Percentiles rank a stretch among this genome's conserved stretches.
Evolutionary conservation across 1,140 invertebrate genomes (phyloP).

Genomic region (Cotesia vestalis): DNA sequence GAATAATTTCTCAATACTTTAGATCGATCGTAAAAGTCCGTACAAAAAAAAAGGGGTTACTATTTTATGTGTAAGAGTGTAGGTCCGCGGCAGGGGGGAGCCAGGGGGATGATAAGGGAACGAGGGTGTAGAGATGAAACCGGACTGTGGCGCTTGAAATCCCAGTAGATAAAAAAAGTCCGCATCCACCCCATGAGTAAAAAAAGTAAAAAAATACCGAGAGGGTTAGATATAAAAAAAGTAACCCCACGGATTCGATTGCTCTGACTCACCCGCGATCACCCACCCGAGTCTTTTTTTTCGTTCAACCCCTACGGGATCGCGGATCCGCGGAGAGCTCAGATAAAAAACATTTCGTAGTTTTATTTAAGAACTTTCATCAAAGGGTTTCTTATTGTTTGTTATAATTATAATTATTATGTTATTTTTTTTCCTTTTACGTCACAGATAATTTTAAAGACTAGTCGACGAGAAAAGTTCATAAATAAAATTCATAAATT

Average conservation of each 20-base stretch:
- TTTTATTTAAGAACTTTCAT: too few species aligned
- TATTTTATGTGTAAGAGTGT: conserved; percentile 24
- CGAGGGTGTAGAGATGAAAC: conserved; percentile 48
- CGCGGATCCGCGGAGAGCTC: conserved; percentile 21
- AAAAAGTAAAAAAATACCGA: not conserved
- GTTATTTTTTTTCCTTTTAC: too few species aligned
- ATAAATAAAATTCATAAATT: too few species aligned
- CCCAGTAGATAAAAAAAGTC: conserved; percentile 62
- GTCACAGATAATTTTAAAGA: too few species aligned
- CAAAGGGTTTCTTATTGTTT: conserved; percentile 16
- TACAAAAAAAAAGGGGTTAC: conserved; percentile 24
- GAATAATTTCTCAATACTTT: conserved; percentile 56
- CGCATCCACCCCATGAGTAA: conserved; percentile 48
- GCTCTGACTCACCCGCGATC: conserved; percentile 40
- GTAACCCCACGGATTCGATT: conserved; percentile 32
- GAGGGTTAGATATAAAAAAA: conserved; percentile 12
- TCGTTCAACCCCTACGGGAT: conserved; percentile 24
- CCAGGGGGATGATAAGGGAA: conserved; percentile 30
- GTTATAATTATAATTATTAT: too few species aligned
- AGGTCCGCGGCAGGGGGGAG: conserved; percentile 17
- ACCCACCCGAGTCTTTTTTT: conserved; percentile 27
- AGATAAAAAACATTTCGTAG: too few species aligned
- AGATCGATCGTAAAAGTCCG: conserved; percentile 51
- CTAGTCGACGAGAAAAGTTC: too few species aligned
- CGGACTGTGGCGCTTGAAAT: conserved; percentile 60